Evolutionary conservation across 2,113 vertebrate genomes (phyloP), one percentile per base, ranked within the genome.

Genomic region (Toxostoma redivivum): DNA sequence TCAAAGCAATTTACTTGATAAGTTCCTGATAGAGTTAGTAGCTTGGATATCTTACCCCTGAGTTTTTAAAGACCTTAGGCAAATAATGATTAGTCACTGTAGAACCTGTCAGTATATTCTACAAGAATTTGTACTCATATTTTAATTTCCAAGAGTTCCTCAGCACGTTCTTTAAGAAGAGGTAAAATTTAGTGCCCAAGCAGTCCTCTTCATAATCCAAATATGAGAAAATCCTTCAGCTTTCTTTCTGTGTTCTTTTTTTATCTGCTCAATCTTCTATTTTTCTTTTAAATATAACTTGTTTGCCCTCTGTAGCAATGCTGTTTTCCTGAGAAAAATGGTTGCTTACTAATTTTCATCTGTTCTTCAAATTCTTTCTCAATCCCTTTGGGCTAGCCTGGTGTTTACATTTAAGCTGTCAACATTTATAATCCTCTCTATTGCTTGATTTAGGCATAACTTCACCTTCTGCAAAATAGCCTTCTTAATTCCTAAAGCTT

Each of bases 1-100:
- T 84, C 9, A 54, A 73, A 64, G 56, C 7, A 84, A 78, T 81
- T 70, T 53, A 83, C 77, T 8, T 0, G 3, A 22, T 22, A 53
- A 15, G 4, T 58, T 94, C 35, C 20, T 74, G 45, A 54, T 51
- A 27, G 37, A 61, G 16, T 90, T 77, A 66, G 24, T 30, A 60
- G 12, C 19, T 71, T 5, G 16, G 37, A 11, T 87, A 35, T 77
- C 82, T 94, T 44, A 72, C 82, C 21, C 14, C 20, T 0, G 1
- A 67, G 10, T 90, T 91, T 33, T 88, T 38, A 37, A n/a, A 95
- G 54, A 86, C 24, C 2, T 40, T 76, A 37, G 7, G n/a, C 62
- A 92, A 91, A 91, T 80, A 86, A 53, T n/a, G 50, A 83, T 86
- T 81, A 66, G 25, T 70, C 31, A 42, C 31, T 82, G 24, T 73